Evolutionary conservation across 2,113 vertebrate genomes (phyloP).

Genomic region (Vireo altiloquus): DNA sequence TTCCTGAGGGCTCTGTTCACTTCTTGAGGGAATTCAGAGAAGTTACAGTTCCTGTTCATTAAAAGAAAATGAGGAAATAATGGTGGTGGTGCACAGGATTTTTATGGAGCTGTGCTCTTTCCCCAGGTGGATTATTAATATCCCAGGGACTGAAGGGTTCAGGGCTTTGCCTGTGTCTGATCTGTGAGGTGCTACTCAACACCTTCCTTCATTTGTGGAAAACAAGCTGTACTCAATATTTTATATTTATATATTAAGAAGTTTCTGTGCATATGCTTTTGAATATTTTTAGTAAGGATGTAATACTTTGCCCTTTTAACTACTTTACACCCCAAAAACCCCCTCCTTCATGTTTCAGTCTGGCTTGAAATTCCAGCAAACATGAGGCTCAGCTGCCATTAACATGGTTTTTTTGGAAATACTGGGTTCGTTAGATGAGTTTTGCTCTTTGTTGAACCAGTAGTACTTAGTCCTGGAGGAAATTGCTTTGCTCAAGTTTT

Average conservation of each 20-base stretch:
- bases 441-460: neutral
- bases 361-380: neutral
- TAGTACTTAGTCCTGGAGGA: neutral
- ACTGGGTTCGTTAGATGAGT: neutral
- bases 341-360: neutral
- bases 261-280: neutral
- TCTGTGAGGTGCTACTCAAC: neutral
- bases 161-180: neutral
- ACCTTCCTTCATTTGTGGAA: neutral
- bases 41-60: neutral
- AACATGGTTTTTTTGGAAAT: neutral
- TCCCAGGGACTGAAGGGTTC: neutral
- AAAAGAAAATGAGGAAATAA: neutral
- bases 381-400: neutral
- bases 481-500: neutral
- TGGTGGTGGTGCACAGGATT: neutral
- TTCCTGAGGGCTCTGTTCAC: neutral
- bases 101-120: neutral
- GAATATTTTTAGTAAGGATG: neutral
- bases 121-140: neutral
- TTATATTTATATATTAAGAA: neutral
- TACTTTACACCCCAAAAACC: rapidly evolving
- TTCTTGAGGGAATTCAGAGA: neutral
- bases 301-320: neutral
- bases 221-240: neutral